Percentiles rank a stretch among this genome's conserved stretches.
phyloP scores from a whole-genome alignment of 2,797 vertebrate genomes.

The Cuniculus paca region DNA sequence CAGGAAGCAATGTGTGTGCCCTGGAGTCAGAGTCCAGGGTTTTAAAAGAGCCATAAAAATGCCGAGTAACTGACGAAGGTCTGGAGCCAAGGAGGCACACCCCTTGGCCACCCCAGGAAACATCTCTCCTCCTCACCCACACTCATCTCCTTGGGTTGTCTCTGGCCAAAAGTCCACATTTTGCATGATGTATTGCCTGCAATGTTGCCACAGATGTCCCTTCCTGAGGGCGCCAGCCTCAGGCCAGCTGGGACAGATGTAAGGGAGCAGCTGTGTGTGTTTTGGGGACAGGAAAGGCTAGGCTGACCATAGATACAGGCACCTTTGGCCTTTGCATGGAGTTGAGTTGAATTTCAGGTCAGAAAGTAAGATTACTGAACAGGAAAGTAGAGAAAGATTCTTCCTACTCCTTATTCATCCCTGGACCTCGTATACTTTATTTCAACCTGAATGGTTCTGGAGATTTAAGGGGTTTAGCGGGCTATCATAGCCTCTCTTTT shows the following conservation, averaged over 20 bases:
- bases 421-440: background rate
- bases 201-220: fast-evolving
- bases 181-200: background rate
- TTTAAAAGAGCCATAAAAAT: constrained; percentile 68
- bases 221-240: background rate
- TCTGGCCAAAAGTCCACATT: constrained; percentile 26
- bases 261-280: background rate
- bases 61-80: background rate
- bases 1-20: background rate
- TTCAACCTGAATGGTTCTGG: background rate
- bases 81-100: background rate
- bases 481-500: background rate
- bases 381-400: background rate
- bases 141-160: background rate
- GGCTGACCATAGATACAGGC: background rate
- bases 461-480: background rate
- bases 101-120: background rate
- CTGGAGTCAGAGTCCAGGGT: background rate
- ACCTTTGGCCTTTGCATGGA: background rate
- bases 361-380: background rate
- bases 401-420: background rate
- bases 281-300: background rate
- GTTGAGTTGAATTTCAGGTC: background rate
- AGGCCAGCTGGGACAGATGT: background rate
- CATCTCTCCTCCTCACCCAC: background rate